phyloP scores from a whole-genome alignment of 2,113 vertebrate species.

The Phylloscopus whistleri region DNA sequence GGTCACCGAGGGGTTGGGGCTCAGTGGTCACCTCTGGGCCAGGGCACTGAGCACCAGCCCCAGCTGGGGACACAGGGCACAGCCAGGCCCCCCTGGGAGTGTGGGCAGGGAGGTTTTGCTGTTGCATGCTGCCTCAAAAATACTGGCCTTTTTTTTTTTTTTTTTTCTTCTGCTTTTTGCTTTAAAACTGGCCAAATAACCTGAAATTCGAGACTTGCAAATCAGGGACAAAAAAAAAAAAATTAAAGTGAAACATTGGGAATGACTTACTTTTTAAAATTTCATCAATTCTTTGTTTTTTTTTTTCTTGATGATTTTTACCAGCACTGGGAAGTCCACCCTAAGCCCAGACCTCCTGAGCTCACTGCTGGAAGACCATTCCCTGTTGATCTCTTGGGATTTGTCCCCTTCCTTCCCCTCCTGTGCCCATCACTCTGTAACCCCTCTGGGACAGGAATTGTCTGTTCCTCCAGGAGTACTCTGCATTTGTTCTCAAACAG shows the following conservation, averaged over 20 bases:
- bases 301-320: not conserved
- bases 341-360: not conserved
- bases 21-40: not conserved
- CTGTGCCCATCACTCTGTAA: not conserved
- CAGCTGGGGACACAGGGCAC: not conserved
- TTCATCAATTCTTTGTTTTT: fast-evolving
- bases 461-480: not conserved
- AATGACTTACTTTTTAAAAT: not conserved
- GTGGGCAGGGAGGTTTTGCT: not conserved
- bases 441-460: not conserved
- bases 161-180: not conserved
- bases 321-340: not conserved
- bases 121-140: not conserved
- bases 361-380: not conserved
- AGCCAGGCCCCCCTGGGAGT: not conserved
- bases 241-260: not conserved
- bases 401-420: not conserved
- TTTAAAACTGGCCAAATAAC: not conserved
- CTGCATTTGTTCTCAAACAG: not conserved
- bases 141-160: not conserved
- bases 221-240: not conserved
- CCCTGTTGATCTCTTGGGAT: not conserved
- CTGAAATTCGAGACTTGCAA: not conserved
- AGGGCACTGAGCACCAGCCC: not conserved
- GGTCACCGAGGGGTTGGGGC: not conserved